Percentiles rank a stretch among this genome's conserved stretches.
Evolutionary conservation across 2,113 vertebrate species (phyloP).

Genomic region (Ia io): DNA sequence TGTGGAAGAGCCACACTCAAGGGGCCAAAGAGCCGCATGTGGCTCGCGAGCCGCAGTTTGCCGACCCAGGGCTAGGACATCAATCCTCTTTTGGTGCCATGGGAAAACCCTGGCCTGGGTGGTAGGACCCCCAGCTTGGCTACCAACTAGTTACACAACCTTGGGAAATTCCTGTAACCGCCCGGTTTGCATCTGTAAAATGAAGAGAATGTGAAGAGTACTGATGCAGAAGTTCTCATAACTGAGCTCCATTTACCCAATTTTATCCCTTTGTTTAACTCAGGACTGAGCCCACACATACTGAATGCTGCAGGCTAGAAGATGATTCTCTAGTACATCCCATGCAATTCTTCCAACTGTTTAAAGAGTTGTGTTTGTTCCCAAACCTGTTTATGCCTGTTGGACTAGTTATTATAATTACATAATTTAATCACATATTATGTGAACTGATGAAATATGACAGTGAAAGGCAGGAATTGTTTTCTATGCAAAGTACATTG

Average conservation of each 20-base stretch:
- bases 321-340: not conserved
- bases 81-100: not conserved
- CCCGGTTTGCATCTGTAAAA: not conserved
- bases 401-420: slow-evolving; percentile 2
- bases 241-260: not conserved
- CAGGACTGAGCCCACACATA: not conserved
- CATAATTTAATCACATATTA: slow-evolving; percentile 11
- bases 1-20: no score
- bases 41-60: no score
- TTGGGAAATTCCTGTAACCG: not conserved
- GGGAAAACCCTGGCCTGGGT: not conserved
- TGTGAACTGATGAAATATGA: not conserved
- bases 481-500: not conserved
- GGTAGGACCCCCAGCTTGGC: not conserved
- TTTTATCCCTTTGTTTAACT: not conserved
- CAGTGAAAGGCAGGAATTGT: not conserved
- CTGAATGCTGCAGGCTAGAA: not conserved
- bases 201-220: not conserved
- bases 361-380: not conserved
- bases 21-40: no score
- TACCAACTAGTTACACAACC: not conserved
- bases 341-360: not conserved
- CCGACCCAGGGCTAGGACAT: not conserved
- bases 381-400: not conserved
- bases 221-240: not conserved